A percentile compares a stretch with the other conserved stretches of the same genome.
phyloP scores from a whole-genome alignment of 1,140 invertebrate genomes.

The Pristionchus pacificus region DNA sequence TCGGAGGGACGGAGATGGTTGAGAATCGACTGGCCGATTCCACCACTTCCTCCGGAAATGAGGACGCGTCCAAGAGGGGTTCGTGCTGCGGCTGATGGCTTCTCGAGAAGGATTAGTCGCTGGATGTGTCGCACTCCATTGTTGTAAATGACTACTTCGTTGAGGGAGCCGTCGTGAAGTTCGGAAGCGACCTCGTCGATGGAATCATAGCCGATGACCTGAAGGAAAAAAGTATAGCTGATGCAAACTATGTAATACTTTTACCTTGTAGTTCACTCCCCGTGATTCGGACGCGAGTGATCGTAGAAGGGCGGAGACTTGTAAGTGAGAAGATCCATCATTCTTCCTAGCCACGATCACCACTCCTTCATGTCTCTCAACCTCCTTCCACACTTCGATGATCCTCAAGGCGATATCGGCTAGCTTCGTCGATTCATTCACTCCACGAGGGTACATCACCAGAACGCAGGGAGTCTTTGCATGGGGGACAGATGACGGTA shows the following conservation, averaged over 20 bases:
- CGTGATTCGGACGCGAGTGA: neutral
- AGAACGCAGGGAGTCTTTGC: too few species aligned
- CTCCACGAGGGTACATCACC: too few species aligned
- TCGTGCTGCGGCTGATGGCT: too few species aligned
- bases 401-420: too few species aligned
- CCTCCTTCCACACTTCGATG: neutral
- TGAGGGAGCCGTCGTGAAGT: neutral
- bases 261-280: neutral
- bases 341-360: neutral
- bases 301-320: neutral
- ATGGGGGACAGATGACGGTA: too few species aligned
- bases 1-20: slow-evolving; percentile 9
- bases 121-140: neutral
- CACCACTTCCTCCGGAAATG: slow-evolving; percentile 30
- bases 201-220: neutral
- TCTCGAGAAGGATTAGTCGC: neutral
- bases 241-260: too few species aligned
- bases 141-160: neutral
- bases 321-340: neutral
- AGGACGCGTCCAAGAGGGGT: too few species aligned
- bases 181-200: neutral
- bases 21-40: slow-evolving; percentile 23
- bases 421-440: too few species aligned
- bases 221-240: too few species aligned
- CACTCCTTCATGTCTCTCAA: neutral